Base-by-base conservation (phyloP, 2,113 vertebrate genomes). In the Hippotragus niger region DNA sequence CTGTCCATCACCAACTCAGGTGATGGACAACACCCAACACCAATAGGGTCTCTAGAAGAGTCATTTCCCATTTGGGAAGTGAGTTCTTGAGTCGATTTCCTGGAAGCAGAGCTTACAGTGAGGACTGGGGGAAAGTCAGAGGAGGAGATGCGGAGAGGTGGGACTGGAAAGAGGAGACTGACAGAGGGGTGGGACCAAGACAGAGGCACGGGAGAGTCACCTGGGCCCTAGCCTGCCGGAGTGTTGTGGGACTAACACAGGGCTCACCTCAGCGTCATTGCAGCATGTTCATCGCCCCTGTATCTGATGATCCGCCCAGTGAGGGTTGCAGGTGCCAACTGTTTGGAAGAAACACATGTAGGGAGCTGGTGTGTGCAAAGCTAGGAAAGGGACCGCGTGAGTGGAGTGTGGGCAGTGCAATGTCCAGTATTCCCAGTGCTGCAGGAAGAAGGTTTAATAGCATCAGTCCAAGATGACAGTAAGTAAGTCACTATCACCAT, bases 191-290 rank as follows among this genome's bases (percentile, higher is more conserved):
- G 3, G 12, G 15, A 8, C 47, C 19, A 7, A 53, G 12, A 43
- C 52, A 47, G 76, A 31, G 47, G 6, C 12, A 7, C 1, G 21
- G 14, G 43, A 60, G 31, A 55, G 16, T 10, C 50, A 50, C 10
- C 19, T 60, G 27, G 47, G 7, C 29, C 71, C 27, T 33, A 16
- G 76, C 29, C 57, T 85, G 52, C 83, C 7, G 3, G 9, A 31
- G 15, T 60, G 14, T 9, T 86, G 16, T 58, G 71, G 27, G 55
- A 29, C 50, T 21, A 19, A 7, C 52, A 7, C 12, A 33, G 53
- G 47, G 6, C 9, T 15, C 17, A 21, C 11, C 17, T 7, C 5
- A 31, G 11, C 27, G 13, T 43, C 55, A 25, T 12, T 0, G 0
- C 15, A 33, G 13, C 13, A 2, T 17, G 5, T 5, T 17, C 88